Evolutionary conservation across 2,888 invertebrate genomes (phyloP).

Genomic region (Harpagoxenus sublaevis): DNA sequence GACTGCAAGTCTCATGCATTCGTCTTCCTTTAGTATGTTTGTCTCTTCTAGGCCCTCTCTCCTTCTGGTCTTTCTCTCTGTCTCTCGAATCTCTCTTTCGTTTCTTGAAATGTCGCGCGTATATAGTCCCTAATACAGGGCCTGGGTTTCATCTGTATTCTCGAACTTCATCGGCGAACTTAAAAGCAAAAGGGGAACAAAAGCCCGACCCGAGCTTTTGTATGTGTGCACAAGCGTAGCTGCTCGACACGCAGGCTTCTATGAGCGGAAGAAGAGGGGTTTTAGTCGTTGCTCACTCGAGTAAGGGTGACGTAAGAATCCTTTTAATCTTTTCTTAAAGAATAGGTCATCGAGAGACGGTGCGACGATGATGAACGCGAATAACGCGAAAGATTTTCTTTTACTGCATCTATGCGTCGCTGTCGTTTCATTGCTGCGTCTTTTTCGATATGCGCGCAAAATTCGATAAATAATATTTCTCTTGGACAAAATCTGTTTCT

Average conservation of each 20-base stretch:
- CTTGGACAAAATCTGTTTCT: neutral
- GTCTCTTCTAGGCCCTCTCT: conserved; percentile 12
- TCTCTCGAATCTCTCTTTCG: neutral
- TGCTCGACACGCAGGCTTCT: conserved; percentile 7
- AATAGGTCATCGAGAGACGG: conserved; percentile 5
- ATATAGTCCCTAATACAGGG: conserved; percentile 25
- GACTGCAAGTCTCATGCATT: conserved; percentile 53
- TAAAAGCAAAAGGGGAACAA: conserved; percentile 57
- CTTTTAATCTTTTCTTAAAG: conserved; percentile 29
- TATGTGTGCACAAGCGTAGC: conserved; percentile 22
- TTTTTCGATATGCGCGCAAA: neutral
- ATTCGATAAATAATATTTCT: neutral
- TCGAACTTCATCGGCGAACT: conserved; percentile 51
- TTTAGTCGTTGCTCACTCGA: conserved; percentile 30
- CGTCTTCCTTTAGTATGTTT: conserved; percentile 59
- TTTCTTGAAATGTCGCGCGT: conserved; percentile 63
- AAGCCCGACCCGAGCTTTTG: conserved; percentile 25
- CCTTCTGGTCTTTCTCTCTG: neutral
- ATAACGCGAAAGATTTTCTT: neutral
- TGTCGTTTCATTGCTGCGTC: neutral
- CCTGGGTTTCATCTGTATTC: conserved; percentile 63
- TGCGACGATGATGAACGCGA: neutral
- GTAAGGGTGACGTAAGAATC: conserved; percentile 31
- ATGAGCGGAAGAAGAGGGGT: neutral
- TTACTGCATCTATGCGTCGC: neutral